phyloP scores from a whole-genome alignment of 1,140 invertebrate species.

The Polypedilum vanderplanki region DNA sequence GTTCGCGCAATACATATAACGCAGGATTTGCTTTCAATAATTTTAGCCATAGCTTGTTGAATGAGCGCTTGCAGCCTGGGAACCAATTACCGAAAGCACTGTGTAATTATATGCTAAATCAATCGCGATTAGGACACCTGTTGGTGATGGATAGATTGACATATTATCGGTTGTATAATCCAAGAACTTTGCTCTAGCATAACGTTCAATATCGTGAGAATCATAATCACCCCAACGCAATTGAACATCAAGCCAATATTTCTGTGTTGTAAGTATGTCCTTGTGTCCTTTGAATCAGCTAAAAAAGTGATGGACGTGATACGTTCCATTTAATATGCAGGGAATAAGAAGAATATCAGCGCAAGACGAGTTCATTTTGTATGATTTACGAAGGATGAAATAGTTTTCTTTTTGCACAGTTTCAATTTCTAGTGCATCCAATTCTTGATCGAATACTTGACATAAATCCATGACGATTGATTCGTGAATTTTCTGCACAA shows the following conservation, averaged over 20 bases:
- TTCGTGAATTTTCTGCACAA: conserved; percentile 99
- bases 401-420: conserved; percentile 99
- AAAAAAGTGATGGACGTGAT: conserved; percentile 89
- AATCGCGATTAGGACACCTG: conserved; percentile 93
- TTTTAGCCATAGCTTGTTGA: conserved; percentile 99
- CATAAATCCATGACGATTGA: conserved; percentile 99
- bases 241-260: conserved; percentile 99
- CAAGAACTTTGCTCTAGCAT: conserved; percentile 96
- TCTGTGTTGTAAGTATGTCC: conserved; percentile 98
- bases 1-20: conserved; percentile 92
- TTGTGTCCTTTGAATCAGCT: conserved; percentile 97
- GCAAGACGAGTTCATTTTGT: conserved; percentile 99
- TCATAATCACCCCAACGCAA: conserved; percentile 99
- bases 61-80: conserved; percentile 96
- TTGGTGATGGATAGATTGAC: conserved; percentile 99
- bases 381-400: conserved; percentile 99
- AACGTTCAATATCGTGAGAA: conserved; percentile 97
- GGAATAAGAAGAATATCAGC: conserved; percentile 97
- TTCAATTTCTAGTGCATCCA: conserved; percentile 98
- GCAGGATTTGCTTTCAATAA: conserved; percentile 99
- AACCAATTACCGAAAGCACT: conserved; percentile 99
- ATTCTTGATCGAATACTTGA: conserved; percentile 98
- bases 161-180: conserved; percentile 99
- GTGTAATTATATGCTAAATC: conserved; percentile 99
- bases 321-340: conserved; percentile 99